Base-by-base conservation (phyloP, 1,140 invertebrate genomes). In the Euborellia annulipes region DNA sequence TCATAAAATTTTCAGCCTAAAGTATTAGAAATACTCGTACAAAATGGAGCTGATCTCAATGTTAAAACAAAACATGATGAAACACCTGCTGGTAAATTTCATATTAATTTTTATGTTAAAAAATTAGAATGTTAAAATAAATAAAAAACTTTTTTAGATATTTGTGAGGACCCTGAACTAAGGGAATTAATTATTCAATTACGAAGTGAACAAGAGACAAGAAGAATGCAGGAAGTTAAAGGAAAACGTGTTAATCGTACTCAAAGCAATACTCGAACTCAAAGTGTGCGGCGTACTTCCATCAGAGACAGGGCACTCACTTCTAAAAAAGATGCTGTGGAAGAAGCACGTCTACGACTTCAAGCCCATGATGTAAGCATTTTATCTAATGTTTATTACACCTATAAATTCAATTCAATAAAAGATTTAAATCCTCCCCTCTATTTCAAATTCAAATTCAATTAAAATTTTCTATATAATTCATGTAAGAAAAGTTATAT, bases 51-150 rank as follows among this genome's bases (percentile, higher is more conserved):
- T 49, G 90, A 98, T 70, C 72, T 98, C 54, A 93, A 96, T 71
- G 90, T 93, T 9, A 87, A 86, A 61, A 97, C 95, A 55, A 92
- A 88, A 62, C 88, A 89, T 59, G 90, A 94, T 45, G 94, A 98
- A 70, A 97, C 92, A 40, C 90, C 92, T 14, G 85, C 89, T 64
- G 90, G 90, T 94, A 73, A 67, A 59, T 42, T 23, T 19, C 4
- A 27, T 27, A 27, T 27, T 6, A 27, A 27, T 27, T 27, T 27
- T 4, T 27, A 27, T n/a, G n/a, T n/a, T n/a, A n/a, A n/a, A 9
- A 20, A 8, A 40, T 40, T 6, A 43, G 13, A 18, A 21, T 21
- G 8, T 22, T 21, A 43, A 43, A 18, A 22, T 43, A 11, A 16
- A 43, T 32, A 19, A 36, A 1, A 16, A 2, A 41, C 41, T 32